Percentiles rank a stretch among this genome's conserved stretches.
phyloP scores from a whole-genome alignment of 2,797 vertebrate genomes.

The Steatocranus sp. region DNA sequence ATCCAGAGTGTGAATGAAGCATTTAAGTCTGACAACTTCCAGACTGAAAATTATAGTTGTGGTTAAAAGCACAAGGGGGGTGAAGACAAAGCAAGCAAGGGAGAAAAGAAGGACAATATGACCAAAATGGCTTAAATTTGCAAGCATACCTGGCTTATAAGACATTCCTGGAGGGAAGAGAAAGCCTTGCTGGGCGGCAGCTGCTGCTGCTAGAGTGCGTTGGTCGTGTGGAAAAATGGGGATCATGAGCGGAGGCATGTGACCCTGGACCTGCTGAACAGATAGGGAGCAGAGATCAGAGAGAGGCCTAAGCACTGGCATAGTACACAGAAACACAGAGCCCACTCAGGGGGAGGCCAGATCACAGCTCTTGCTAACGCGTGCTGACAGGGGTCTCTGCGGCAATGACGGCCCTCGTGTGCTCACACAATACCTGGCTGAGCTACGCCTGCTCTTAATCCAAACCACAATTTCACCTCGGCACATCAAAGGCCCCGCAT shows the following conservation, averaged over 20 bases:
- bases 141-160: slow-evolving; percentile 94
- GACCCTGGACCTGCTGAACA: slow-evolving; percentile 99
- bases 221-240: slow-evolving; percentile 99
- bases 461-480: slow-evolving; percentile 73
- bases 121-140: slow-evolving; percentile 16
- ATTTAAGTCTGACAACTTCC: not conserved
- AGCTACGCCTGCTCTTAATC: slow-evolving; percentile 72
- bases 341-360: slow-evolving; percentile 72
- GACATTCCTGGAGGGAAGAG: slow-evolving; percentile 98
- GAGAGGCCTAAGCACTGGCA: slow-evolving; percentile 67
- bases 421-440: slow-evolving; percentile 71
- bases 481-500: slow-evolving; percentile 76
- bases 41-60: not conserved
- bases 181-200: slow-evolving; percentile 98
- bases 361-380: slow-evolving; percentile 88
- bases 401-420: slow-evolving; percentile 66
- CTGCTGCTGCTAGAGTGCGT: slow-evolving; percentile 96
- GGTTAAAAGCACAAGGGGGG: not conserved
- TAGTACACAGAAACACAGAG: slow-evolving; percentile 58
- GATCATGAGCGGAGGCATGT: slow-evolving; percentile 99
- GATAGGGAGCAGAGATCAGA: slow-evolving; percentile 95
- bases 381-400: slow-evolving; percentile 82
- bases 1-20: not conserved
- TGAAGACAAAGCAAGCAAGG: not conserved
- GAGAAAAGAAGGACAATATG: not conserved